Evolutionary conservation across 2,888 invertebrate species (phyloP), one percentile per base, ranked within the genome.

Genomic region (Parelbella ahira): DNA sequence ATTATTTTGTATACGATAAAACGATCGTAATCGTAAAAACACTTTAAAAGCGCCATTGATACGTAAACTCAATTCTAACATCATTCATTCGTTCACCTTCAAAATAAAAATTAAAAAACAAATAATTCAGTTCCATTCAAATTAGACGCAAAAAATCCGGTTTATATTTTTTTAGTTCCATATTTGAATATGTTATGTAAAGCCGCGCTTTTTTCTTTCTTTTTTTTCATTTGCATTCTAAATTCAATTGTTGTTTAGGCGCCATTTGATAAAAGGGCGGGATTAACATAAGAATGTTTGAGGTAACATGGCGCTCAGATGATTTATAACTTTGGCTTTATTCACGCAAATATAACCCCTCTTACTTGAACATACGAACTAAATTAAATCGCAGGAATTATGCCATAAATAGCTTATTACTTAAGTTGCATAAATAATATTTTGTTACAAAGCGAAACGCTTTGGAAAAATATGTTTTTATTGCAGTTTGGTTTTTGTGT

Each of bases 221-320:
- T 49, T 44, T 30, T 45, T 53, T 33, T 50, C 37, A 45, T 43
- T 27, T 27, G 29, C 48, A 49, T 51, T 53, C 47, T 48, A 50
- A 53, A 49, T 55, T 52, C 46, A 45, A 49, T 48, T 37, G 23
- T 38, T 38, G 32, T 39, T 39, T 32, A 33, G 32, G 39, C 39
- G 39, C 39, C 39, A 41, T 41, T 41, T 33, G 39, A 41, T 41
- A 32, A 41, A 41, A 41, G 32, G 39, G 39, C 39, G 39, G 39
- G 25, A 39, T 39, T 39, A 25, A 39, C 39, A 39, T 39, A 39
- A 39, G 25, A 39, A 39, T 39, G 32, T 39, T 39, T 39, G 19
- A 32, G 29, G 39, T 32, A 39, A 39, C 32, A 32, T 39, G 39
- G 32, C 21, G 9, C 19, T 32, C 32, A 25, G 24, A 39, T 39